Evolutionary conservation across 2,797 vertebrate species (phyloP).

Genomic region (Cynodonichthys magdalenae): DNA sequence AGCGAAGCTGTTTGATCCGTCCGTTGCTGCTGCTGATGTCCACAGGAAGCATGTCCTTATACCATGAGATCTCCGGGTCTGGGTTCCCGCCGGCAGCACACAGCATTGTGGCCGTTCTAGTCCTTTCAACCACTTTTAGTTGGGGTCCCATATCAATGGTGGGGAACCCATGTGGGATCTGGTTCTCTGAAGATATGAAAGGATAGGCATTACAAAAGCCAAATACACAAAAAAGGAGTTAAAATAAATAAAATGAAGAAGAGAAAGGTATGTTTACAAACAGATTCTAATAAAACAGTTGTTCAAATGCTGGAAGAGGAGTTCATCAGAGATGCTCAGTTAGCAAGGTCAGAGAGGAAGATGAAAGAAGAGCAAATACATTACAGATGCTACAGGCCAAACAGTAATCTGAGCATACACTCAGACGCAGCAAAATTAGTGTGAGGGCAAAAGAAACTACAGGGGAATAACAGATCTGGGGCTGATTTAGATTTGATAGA

Average conservation of each 20-base stretch:
- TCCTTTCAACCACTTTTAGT: conserved; percentile 95
- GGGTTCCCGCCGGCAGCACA: conserved; percentile 96
- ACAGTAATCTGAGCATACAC: conserved; percentile 26
- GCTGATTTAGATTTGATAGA: conserved; percentile 40
- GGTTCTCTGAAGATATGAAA: conserved; percentile 84
- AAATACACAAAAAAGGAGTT: not conserved
- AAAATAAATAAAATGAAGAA: not conserved
- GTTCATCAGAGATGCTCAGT: conserved; percentile 40
- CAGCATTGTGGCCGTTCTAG: conserved; percentile 94
- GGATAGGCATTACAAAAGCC: conserved; percentile 7
- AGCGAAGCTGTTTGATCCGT: conserved; percentile 95
- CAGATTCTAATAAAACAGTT: conserved; percentile 23
- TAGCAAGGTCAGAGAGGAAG: conserved; percentile 40
- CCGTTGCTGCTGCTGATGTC: conserved; percentile 93
- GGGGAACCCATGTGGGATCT: conserved; percentile 92
- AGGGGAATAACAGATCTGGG: conserved; percentile 22
- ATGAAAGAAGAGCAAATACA: conserved; percentile 44
- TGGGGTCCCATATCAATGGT: conserved; percentile 97
- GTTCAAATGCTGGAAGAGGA: conserved; percentile 33
- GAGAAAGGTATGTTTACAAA: conserved; percentile 19
- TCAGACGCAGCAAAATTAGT: conserved; percentile 13
- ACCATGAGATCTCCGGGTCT: conserved; percentile 97
- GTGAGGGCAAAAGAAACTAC: conserved; percentile 11
- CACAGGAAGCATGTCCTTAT: conserved; percentile 96
- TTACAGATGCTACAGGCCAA: conserved; percentile 41